These are phyloP conservation scores for Sebastes paucispinis DNA, from an alignment of 2,797 vertebrate species.

Conservation along the genomic window DNA sequence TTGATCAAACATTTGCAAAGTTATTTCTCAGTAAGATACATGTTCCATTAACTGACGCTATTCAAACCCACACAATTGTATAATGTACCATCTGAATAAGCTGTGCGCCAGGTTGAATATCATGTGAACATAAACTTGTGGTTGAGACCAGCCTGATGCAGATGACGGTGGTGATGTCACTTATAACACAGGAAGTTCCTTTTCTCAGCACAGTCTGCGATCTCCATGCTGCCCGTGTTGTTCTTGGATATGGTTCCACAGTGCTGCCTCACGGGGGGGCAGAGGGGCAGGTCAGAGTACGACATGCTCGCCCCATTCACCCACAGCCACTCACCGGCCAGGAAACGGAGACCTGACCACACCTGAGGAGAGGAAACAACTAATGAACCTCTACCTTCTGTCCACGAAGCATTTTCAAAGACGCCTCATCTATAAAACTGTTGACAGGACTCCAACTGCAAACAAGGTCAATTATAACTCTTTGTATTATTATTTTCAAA, in stretches of 20 bases:
- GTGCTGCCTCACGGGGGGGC: not conserved
- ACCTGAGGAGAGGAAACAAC: conserved; percentile 28
- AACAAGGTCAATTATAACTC: not conserved
- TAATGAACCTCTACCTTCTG: not conserved
- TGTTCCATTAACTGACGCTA: not conserved
- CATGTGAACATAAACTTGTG: not conserved
- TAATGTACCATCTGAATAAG: not conserved
- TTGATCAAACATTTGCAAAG: not conserved
- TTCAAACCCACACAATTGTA: not conserved
- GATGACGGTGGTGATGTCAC: not conserved
- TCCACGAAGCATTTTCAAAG: not conserved
- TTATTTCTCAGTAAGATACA: not conserved
- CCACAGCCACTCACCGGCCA: conserved; percentile 63
- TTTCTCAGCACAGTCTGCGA: conserved; percentile 33
- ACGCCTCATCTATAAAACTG: not conserved
- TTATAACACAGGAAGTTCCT: conserved; percentile 62
- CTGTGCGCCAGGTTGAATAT: not conserved
- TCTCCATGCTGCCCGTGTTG: fast-evolving
- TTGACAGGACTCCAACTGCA: not conserved
- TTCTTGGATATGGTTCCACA: conserved; percentile 42
- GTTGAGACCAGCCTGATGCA: not conserved
- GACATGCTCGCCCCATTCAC: conserved; percentile 8
- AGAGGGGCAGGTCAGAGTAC: conserved; percentile 22
- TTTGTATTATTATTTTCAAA: too few species aligned
- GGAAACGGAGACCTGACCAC: conserved; percentile 62